Evolutionary conservation across 53 echinoderm and acorn worm genomes (phyloP), one percentile per base, ranked within the genome.

Genomic region (Astropecten irregularis): DNA sequence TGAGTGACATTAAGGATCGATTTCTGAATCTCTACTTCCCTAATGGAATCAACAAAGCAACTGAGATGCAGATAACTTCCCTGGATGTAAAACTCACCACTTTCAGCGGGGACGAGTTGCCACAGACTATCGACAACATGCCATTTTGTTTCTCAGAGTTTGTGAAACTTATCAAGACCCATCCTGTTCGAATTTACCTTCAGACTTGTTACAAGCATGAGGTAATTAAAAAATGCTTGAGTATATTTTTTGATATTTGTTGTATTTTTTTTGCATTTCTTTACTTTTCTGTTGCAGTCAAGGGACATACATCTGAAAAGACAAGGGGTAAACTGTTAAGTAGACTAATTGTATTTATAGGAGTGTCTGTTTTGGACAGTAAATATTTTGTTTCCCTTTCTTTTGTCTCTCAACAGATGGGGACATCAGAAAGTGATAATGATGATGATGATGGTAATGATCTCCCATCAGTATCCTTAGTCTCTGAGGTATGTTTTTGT

Each of bases 31-130:
- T 68, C 40, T 68, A 68, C 40, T 47, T 68, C 68, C 68, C 68
- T 39, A 40, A 40, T 40, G 40, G 46, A 68, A 68, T 68, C 68
- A 68, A 68, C 68, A 68, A 68, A 68, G 68, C 68, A 47, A 68
- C 39, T 40, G 68, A 68, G 40, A 25, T 26, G 14, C 25, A 39
- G 68, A n/a, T 68, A 40, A 68, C 26, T 68, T 38, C n/a, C 40
- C 40, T 68, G 68, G 40, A 20, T 20, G 26, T 40, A 38, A 68
- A 68, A 68, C 68, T 68, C 20, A 40, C 68, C 68, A 68, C 68
- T 40, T 68, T 68, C 40, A 68, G 44, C 40, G 68, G 44, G 22
- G 68, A 68, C 40, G 68, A 68, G 68, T 23, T 68, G 39, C 68
- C 46, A 46, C 40, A 40, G 8, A 42, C 40, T 21, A 68, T 68